Percentiles rank a stretch among this genome's conserved stretches.
Evolutionary conservation across 2,888 invertebrate species (phyloP).

Genomic region (Thumatha senex): DNA sequence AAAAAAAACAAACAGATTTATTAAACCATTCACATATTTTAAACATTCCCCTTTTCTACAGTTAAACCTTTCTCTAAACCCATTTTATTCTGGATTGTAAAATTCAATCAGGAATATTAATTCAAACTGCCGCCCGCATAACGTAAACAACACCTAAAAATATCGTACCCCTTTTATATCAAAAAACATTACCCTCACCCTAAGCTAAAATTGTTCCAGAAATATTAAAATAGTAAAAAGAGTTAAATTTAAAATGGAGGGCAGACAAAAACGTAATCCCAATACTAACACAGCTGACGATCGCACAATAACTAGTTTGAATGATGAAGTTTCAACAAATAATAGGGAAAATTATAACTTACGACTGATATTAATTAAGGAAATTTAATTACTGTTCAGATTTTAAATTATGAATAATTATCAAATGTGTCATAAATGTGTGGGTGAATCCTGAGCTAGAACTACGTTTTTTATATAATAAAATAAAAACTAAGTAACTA

Average conservation of each 20-base stretch:
- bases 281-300: constrained; percentile 79
- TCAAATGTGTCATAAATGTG: no score
- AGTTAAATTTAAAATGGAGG: constrained; percentile 81
- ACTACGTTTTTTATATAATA: no score
- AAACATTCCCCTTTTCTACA: no score
- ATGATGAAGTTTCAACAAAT: constrained; percentile 32
- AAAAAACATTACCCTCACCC: constrained; percentile 72
- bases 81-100: constrained; percentile 42
- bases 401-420: no score
- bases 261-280: constrained; percentile 71
- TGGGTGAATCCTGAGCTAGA: no score
- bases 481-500: no score
- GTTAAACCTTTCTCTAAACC: constrained; percentile 23
- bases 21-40: not conserved
- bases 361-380: no score
- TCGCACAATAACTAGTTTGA: constrained; percentile 50
- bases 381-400: no score
- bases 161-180: constrained; percentile 62
- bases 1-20: no score
- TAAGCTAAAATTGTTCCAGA: constrained; percentile 71
- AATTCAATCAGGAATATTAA: constrained; percentile 57
- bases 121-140: constrained; percentile 66
- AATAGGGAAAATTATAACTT: constrained; percentile 16
- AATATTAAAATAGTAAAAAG: constrained; percentile 83
- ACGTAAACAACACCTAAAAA: constrained; percentile 52